Evolutionary conservation across 2,113 vertebrate species (phyloP).

Genomic region (Apodemus sylvaticus): DNA sequence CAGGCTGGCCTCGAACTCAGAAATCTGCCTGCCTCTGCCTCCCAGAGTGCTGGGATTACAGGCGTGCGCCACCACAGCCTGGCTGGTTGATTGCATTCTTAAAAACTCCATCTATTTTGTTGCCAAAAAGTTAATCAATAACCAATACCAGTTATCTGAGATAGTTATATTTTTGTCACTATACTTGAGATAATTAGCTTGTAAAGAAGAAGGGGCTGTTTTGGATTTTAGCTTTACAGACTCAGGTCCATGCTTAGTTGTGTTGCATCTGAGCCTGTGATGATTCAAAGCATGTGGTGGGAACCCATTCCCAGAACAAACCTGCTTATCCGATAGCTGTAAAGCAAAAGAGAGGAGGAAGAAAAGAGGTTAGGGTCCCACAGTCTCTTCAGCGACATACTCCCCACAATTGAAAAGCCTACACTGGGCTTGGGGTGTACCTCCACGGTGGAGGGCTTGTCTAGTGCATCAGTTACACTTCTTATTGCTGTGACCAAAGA

Average conservation of each 20-base stretch:
- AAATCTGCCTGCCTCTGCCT: no score
- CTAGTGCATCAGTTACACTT: not conserved
- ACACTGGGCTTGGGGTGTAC: not conserved
- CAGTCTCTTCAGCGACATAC: not conserved
- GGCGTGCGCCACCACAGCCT: no score
- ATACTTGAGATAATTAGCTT: not conserved
- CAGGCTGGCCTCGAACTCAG: no score
- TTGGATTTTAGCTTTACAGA: not conserved
- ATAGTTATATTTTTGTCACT: not conserved
- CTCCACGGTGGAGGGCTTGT: not conserved
- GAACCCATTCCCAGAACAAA: rapidly evolving
- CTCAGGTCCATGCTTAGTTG: not conserved
- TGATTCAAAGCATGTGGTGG: not conserved
- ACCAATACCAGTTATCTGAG: not conserved
- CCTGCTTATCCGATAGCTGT: not conserved
- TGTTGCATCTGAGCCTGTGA: not conserved
- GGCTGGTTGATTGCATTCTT: not conserved
- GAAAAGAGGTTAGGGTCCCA: not conserved
- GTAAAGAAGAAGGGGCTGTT: not conserved
- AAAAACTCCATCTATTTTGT: not conserved
- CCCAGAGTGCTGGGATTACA: no score
- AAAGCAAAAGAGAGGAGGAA: not conserved
- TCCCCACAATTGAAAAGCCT: not conserved
- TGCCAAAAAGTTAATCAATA: not conserved
- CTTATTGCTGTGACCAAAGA: not conserved